Base-by-base conservation (phyloP, 2,113 vertebrate genomes). In the Camarhynchus parvulus region DNA sequence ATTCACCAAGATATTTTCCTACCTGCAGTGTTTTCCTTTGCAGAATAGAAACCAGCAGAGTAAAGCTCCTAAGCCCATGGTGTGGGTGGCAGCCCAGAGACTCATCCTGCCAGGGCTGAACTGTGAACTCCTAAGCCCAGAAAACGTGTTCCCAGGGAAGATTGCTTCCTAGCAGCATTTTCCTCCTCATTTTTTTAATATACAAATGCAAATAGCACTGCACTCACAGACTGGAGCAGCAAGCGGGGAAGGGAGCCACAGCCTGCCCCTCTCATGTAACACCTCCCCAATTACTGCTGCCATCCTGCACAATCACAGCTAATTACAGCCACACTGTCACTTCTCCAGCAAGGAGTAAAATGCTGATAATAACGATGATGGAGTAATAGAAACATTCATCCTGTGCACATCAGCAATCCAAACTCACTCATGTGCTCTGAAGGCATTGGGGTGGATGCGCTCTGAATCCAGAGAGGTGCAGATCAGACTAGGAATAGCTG, bases 381-480 rank as follows among this genome's bases (percentile, higher is more conserved):
- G 30, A 39, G 33, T 52, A 87, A 78, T 52, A 64, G 83, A 83
- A 93, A 55, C 5, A 2, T 72, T 70, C 73, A 63, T 81, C 83
- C 59, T 33, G 4, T 62, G 64, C 56, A 77, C 61, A 59, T 83
- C 0, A 0, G 55, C 35, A 92, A 87, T 81, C 69, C 11, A 2
- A 78, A 20, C 42, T 87, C 83, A 17, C 53, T 86, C 76, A 7
- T 18, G 55, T 31, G 72, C n/a, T 90, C 73, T 24, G 2, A 56
- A 80, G 58, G 53, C 77, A n/a, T 76, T 47, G 75, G 61, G 42
- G 63, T 47, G 15, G 61, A 84, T 92, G 82, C 75, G 84, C 63
- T 83, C 88, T 69, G 91, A 86, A 87, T 81, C 68, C 75, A 76
- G 83, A 95, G 66, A 46, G 78, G 42, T 39, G 76, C 80, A 47